Conservation (phyloP, 2,797 vertebrate species). For the Uromys caudimaculatus region DNA sequence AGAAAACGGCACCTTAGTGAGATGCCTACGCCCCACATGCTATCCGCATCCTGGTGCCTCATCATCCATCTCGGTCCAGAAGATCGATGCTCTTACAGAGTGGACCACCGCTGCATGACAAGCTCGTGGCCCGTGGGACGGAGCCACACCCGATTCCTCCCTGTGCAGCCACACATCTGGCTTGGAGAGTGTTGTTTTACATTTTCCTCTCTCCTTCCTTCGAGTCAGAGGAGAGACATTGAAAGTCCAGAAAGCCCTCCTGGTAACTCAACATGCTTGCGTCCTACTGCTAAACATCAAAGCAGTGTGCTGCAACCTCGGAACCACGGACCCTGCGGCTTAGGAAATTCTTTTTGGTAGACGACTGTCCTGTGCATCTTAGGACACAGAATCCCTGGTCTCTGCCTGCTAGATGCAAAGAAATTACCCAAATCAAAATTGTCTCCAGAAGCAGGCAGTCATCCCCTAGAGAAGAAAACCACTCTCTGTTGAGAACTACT, state of each 20-base stretch:
- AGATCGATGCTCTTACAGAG: not conserved
- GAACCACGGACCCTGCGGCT: not conserved
- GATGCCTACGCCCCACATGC: not conserved
- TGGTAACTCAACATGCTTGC: not conserved
- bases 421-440: not conserved
- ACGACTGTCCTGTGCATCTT: not conserved
- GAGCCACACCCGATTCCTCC: not conserved
- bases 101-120: not conserved
- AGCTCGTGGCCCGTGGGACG: rapidly evolving
- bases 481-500: not conserved
- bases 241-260: not conserved
- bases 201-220: not conserved
- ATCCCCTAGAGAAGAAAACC: not conserved
- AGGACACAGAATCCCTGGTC: not conserved
- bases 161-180: not conserved
- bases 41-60: not conserved
- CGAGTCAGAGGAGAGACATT: not conserved
- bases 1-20: not conserved
- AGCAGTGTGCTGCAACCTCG: too few species aligned
- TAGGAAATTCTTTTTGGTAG: not conserved
- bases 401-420: not conserved
- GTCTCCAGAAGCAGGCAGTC: not conserved
- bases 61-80: not conserved
- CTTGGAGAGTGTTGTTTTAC: not conserved
- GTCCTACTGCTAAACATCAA: not conserved